Conservation (phyloP, 2,113 vertebrate genomes). For the Gobius niger region DNA sequence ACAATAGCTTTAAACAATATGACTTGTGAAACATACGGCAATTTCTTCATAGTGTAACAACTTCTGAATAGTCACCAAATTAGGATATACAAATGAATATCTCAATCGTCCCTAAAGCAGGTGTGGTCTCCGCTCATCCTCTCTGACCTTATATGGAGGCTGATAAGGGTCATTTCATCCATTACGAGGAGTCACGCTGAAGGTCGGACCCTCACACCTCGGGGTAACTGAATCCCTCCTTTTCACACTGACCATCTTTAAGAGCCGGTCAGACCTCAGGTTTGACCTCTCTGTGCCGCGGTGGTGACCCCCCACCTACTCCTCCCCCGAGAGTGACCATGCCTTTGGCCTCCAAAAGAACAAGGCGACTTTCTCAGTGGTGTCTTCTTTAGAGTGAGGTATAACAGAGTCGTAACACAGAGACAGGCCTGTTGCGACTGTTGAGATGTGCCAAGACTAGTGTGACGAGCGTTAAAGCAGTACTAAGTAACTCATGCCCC, state of each 20-base stretch:
- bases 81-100: not conserved
- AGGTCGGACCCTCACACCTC: constrained; percentile 42
- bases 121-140: constrained; percentile 10
- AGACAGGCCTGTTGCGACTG: constrained; percentile 17
- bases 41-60: no score
- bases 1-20: no score
- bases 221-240: constrained; percentile 65
- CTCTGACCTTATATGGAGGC: constrained; percentile 29
- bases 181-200: constrained; percentile 39
- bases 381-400: constrained; percentile 47
- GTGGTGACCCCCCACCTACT: constrained; percentile 55
- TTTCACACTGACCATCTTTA: constrained; percentile 62
- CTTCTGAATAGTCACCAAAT: not conserved
- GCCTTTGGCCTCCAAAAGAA: constrained; percentile 72
- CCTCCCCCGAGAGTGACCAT: constrained; percentile 61
- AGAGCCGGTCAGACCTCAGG: constrained; percentile 45
- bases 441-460: not conserved
- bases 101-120: not conserved
- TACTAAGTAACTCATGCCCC: no score
- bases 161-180: constrained; percentile 44
- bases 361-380: constrained; percentile 43
- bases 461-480: not conserved
- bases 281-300: constrained; percentile 60
- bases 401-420: constrained; percentile 29
- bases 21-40: no score